Conservation (phyloP, 2,113 vertebrate species). For the Boulengerochromis microlepis region DNA sequence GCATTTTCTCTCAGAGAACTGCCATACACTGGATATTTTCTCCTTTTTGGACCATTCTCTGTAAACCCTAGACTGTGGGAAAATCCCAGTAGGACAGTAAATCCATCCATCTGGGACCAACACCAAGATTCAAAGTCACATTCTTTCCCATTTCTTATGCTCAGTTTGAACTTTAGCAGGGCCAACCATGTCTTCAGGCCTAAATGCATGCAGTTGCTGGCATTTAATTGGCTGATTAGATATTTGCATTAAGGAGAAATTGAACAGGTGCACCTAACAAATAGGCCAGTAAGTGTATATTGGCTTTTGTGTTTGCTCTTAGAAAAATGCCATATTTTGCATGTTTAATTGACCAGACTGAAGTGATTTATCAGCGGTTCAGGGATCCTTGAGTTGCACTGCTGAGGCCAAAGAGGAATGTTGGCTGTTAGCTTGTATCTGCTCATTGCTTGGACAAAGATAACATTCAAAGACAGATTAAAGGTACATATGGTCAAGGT, state of each 20-base stretch:
- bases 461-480: neutral
- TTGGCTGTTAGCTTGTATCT: neutral
- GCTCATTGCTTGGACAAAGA: neutral
- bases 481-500: neutral
- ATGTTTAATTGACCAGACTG: neutral
- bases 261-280: neutral
- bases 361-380: neutral
- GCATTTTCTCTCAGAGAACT: neutral
- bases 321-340: neutral
- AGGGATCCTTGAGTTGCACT: neutral
- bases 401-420: neutral
- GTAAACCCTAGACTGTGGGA: neutral
- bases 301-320: neutral
- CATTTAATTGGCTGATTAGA: neutral
- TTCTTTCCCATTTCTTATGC: neutral
- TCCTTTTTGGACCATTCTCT: neutral
- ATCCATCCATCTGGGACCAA: neutral
- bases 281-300: neutral
- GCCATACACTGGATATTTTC: neutral
- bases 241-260: neutral
- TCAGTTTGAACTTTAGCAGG: neutral
- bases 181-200: neutral
- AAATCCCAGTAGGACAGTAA: neutral
- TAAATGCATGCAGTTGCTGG: neutral
- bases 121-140: neutral